phyloP scores from a whole-genome alignment of 2,113 vertebrate genomes.

The Carettochelys insculpta region DNA sequence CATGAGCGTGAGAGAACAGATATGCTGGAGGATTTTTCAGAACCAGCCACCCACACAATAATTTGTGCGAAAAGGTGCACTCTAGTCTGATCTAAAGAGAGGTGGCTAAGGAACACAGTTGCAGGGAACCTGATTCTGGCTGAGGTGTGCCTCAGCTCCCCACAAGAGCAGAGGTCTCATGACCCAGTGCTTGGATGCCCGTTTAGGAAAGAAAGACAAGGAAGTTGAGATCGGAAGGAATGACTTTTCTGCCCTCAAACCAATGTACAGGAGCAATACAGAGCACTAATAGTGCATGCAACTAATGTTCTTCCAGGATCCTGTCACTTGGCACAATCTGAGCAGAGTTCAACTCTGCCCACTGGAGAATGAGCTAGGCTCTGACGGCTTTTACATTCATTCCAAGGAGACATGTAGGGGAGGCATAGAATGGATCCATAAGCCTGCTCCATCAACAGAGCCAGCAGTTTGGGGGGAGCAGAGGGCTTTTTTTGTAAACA shows the following conservation, averaged over 20 bases:
- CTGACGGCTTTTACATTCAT: background rate
- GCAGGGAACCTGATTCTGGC: background rate
- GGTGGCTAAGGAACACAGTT: background rate
- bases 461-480: no score
- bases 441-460: background rate
- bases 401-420: background rate
- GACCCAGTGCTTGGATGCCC: background rate
- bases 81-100: background rate
- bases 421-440: background rate
- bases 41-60: background rate
- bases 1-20: background rate
- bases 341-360: background rate
- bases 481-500: background rate
- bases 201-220: background rate
- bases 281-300: background rate
- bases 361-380: background rate
- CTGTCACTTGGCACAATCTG: background rate
- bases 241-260: rapidly evolving
- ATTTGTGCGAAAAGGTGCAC: background rate
- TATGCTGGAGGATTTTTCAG: background rate
- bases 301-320: background rate
- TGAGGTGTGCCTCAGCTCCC: background rate
- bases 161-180: background rate
- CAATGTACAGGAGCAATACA: rapidly evolving
- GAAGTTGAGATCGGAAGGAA: background rate